Evolutionary conservation across 1,140 invertebrate species (phyloP).

Genomic region (Chrysopa pallens): DNA sequence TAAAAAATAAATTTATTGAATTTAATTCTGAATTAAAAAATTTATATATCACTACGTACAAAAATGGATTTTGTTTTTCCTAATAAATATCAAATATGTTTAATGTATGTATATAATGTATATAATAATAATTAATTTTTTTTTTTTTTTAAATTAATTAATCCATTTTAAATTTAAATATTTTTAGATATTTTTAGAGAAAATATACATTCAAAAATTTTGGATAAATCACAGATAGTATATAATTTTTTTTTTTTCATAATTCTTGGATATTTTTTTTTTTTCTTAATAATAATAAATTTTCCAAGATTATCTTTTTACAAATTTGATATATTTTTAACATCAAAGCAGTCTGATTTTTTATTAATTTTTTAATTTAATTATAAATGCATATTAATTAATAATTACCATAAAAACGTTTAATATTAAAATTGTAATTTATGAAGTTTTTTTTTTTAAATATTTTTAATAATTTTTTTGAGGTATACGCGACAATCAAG

Average conservation of each 20-base stretch:
- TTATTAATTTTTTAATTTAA: constrained; percentile 1
- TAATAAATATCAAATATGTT: not conserved
- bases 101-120: too few species aligned
- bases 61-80: constrained; percentile 3
- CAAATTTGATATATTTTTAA: not conserved
- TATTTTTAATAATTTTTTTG: constrained; percentile 14
- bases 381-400: not conserved
- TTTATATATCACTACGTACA: constrained; percentile 5
- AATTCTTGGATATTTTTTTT: constrained; percentile 14
- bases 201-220: constrained; percentile 32
- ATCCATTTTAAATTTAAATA: constrained; percentile 20
- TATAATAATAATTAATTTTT: constrained; percentile 14
- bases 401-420: constrained; percentile 1
- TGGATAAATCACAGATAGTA: constrained; percentile 32
- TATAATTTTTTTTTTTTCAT: constrained; percentile 25
- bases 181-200: constrained; percentile 30
- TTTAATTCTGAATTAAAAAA: too few species aligned
- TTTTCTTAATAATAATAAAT: constrained; percentile 1
- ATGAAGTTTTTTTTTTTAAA: constrained; percentile 8
- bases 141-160: constrained; percentile 8
- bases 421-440: constrained; percentile 13
- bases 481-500: constrained; percentile 26
- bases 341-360: constrained; percentile 20
- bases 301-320: constrained; percentile 1
- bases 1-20: too few species aligned